phyloP scores from a whole-genome alignment of 2,888 invertebrate genomes.

The Eutolmus rufibarbis region DNA sequence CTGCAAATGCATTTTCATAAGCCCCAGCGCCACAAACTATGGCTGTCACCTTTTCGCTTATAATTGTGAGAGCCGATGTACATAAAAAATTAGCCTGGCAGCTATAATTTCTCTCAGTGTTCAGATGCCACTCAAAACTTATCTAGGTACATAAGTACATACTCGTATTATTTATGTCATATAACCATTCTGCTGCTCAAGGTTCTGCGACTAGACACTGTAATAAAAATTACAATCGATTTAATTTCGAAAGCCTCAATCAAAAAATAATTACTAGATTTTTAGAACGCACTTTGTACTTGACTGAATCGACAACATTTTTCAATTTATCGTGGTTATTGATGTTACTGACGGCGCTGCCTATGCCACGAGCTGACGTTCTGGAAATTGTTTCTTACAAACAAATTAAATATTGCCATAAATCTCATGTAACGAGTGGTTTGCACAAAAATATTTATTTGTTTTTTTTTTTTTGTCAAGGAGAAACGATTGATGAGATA shows the following conservation, averaged over 20 bases:
- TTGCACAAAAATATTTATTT: neutral
- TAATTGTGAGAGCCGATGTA: too few species aligned
- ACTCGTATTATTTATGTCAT: too few species aligned
- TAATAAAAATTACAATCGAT: neutral
- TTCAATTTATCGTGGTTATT: neutral
- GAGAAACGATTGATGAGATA: neutral
- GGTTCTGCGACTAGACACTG: neutral
- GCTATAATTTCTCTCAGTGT: neutral
- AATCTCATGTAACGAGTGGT: neutral
- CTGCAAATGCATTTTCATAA: too few species aligned
- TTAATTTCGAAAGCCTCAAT: neutral
- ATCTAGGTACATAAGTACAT: neutral
- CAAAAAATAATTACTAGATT: neutral
- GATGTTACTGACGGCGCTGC: neutral
- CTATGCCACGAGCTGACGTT: neutral
- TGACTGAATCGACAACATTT: neutral
- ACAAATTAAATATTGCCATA: neutral
- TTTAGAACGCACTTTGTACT: neutral
- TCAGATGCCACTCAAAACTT: neutral
- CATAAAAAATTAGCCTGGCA: too few species aligned
- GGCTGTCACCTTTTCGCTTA: too few species aligned
- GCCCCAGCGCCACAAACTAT: too few species aligned
- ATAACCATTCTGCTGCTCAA: neutral
- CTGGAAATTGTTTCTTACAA: neutral
- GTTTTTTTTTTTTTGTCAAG: neutral